Conservation (phyloP, 2,888 invertebrate species). For the Hemistola chrysoprasaria region DNA sequence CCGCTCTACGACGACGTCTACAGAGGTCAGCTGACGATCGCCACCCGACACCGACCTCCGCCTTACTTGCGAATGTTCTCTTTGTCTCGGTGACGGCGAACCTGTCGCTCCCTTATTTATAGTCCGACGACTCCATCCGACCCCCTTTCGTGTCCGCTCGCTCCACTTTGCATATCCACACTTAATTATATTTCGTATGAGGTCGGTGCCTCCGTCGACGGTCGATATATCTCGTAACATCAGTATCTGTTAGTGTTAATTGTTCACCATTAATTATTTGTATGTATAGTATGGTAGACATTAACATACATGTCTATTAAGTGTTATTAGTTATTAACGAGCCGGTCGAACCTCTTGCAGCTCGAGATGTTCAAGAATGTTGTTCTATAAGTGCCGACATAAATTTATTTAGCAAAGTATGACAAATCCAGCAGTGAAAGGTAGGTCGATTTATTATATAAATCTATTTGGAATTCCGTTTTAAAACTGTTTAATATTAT, state of each 20-base stretch:
- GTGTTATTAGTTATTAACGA: conserved; percentile 34
- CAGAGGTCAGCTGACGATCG: conserved; percentile 81
- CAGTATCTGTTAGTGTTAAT: conserved; percentile 24
- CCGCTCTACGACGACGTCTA: conserved; percentile 86
- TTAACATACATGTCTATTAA: conserved; percentile 30
- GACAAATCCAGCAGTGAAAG: conserved; percentile 38
- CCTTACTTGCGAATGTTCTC: conserved; percentile 39
- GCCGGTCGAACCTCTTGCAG: conserved; percentile 28
- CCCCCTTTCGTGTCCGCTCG: conserved; percentile 26
- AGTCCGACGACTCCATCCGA: conserved; percentile 20
- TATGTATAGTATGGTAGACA: conserved; percentile 18
- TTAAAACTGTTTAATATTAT: conserved; percentile 7
- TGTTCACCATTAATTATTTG: conserved; percentile 28
- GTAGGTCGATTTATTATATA: conserved; percentile 31
- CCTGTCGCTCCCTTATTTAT: conserved; percentile 33
- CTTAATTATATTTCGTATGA: background rate
- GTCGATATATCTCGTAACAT: conserved; percentile 1
- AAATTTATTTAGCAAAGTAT: conserved; percentile 34
- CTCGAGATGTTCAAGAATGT: conserved; percentile 31
- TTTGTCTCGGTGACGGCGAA: conserved; percentile 48
- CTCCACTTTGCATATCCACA: conserved; percentile 13
- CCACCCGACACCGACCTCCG: conserved; percentile 30
- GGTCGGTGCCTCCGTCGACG: no score
- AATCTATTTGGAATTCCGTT: conserved; percentile 19
- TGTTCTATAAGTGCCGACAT: conserved; percentile 31